A percentile compares a stretch with the other conserved stretches of the same genome.
These are phyloP conservation scores for Callocephalon fimbriatum DNA, from an alignment of 2,113 vertebrate species.

Conservation along the genomic window DNA sequence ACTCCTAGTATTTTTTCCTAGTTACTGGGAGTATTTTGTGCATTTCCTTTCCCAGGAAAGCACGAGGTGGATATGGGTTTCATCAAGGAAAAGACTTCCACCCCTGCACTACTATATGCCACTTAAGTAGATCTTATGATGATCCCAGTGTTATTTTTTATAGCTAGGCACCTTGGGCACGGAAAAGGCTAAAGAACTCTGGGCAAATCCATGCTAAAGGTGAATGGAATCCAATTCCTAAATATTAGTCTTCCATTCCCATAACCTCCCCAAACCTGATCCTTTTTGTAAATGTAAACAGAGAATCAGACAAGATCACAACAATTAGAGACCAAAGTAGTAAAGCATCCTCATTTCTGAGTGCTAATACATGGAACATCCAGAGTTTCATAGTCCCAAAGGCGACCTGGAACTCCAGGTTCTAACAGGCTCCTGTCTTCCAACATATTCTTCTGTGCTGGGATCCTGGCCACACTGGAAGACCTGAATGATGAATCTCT, in stretches of 20 bases:
- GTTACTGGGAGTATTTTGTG: not conserved
- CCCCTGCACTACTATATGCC: not conserved
- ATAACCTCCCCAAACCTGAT: not conserved
- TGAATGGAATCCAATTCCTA: not conserved
- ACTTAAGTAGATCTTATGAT: not conserved
- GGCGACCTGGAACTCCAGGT: not conserved
- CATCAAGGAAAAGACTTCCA: not conserved
- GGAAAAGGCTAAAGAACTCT: not conserved
- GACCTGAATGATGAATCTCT: conserved; percentile 73
- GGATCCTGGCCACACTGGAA: conserved; percentile 76
- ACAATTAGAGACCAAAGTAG: not conserved
- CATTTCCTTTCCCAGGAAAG: not conserved
- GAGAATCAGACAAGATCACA: not conserved
- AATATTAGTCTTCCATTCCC: not conserved
- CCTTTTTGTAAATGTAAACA: not conserved
- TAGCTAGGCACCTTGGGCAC: not conserved
- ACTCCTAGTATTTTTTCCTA: not conserved
- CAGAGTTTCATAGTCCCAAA: not conserved
- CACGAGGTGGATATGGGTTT: not conserved
- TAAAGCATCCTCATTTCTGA: not conserved
- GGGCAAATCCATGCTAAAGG: not conserved
- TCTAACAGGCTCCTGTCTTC: not conserved
- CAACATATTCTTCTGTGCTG: conserved; percentile 75
- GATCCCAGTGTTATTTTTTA: not conserved
- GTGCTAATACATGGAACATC: not conserved